These are phyloP conservation scores for Tipula vernalis DNA, from an alignment of 2,888 invertebrate genomes.

Conservation along the genomic window DNA sequence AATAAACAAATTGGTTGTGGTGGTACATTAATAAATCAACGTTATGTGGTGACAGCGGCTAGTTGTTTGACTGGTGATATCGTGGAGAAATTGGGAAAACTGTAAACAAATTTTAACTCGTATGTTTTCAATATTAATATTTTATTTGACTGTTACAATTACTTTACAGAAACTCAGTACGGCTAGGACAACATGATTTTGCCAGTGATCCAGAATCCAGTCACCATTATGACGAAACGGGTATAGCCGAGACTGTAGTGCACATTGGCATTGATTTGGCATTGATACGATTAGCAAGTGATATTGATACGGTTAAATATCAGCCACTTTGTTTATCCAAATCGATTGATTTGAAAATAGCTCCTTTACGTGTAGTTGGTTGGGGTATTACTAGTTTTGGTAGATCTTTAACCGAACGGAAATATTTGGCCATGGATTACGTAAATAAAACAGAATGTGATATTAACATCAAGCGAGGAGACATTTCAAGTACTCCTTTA, in stretches of 20 bases:
- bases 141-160: neutral
- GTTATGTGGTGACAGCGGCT: constrained; percentile 55
- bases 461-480: neutral
- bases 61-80: constrained; percentile 30
- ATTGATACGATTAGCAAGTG: constrained; percentile 44
- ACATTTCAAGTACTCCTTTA: neutral
- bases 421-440: neutral
- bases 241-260: constrained; percentile 46
- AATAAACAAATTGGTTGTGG: constrained; percentile 39
- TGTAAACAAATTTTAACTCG: neutral
- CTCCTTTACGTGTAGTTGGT: neutral
- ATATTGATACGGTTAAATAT: constrained; percentile 28
- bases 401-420: neutral
- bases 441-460: neutral
- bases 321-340: neutral
- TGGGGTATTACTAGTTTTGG: neutral
- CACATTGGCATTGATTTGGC: constrained; percentile 53
- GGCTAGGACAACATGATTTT: constrained; percentile 30
- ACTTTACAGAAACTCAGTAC: constrained; percentile 23
- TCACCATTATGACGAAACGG: constrained; percentile 36
- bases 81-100: neutral
- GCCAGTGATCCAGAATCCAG: constrained; percentile 27
- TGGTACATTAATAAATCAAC: constrained; percentile 53
- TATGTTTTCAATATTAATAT: neutral
- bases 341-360: neutral